A percentile compares a stretch with the other conserved stretches of the same genome.
phyloP scores from a whole-genome alignment of 2,113 vertebrate genomes.

The Psammodynastes pulverulentus region DNA sequence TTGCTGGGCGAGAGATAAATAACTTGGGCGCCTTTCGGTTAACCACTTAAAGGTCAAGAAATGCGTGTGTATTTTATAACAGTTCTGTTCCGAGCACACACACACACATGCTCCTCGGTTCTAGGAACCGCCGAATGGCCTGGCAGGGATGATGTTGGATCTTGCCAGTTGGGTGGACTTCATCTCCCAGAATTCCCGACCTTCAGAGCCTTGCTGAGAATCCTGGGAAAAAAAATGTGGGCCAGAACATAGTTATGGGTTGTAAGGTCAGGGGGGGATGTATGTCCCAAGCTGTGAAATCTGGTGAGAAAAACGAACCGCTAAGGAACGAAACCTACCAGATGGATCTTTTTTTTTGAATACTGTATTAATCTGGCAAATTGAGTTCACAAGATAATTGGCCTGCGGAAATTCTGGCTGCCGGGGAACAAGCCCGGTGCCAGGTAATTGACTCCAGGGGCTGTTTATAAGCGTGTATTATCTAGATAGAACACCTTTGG shows the following conservation, averaged over 20 bases:
- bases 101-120: background rate
- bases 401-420: background rate
- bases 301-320: constrained; percentile 1
- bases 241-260: too few species aligned
- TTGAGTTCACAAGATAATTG: background rate
- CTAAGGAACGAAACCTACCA: constrained; percentile 30
- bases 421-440: too few species aligned
- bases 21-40: background rate
- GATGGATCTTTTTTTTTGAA: constrained; percentile 4
- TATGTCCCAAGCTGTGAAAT: constrained; percentile 18
- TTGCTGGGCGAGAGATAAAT: constrained; percentile 26
- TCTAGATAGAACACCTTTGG: constrained; percentile 48
- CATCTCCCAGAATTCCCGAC: background rate
- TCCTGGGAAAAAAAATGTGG: too few species aligned
- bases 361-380: constrained; percentile 11
- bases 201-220: background rate
- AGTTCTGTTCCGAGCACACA: constrained; percentile 32
- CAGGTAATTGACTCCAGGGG: background rate
- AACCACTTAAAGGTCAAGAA: constrained; percentile 47
- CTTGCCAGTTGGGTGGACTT: rapidly evolving
- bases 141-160: constrained; percentile 10
- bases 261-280: background rate
- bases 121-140: constrained; percentile 36
- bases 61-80: background rate
- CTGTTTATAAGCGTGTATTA: background rate